Evolutionary conservation across 1,140 invertebrate genomes (phyloP).

Genomic region (Megathymus violae): DNA sequence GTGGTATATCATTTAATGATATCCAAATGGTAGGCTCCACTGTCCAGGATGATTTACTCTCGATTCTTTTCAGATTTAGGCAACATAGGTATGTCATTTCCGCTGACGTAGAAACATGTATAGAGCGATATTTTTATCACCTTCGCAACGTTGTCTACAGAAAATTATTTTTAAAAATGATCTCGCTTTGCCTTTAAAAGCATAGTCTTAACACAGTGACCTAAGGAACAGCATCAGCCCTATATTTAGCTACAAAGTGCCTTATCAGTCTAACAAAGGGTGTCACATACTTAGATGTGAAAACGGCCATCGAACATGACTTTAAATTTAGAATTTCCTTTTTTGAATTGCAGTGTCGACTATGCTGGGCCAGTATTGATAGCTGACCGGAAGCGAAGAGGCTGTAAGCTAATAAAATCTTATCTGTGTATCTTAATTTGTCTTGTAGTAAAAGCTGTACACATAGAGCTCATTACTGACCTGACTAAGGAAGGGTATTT

Average conservation of each 20-base stretch:
- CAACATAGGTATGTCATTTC: constrained; percentile 50
- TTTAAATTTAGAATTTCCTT: constrained; percentile 40
- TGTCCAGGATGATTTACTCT: constrained; percentile 65
- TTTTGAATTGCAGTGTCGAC: constrained; percentile 11
- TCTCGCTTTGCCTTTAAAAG: constrained; percentile 28
- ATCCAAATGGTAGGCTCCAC: constrained; percentile 59
- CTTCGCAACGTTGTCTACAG: constrained; percentile 28
- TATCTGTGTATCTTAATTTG: constrained; percentile 24
- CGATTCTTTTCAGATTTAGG: constrained; percentile 56
- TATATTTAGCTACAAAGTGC: constrained; percentile 58
- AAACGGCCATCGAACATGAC: constrained; percentile 50
- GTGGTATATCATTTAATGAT: constrained; percentile 62
- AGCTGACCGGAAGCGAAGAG: constrained; percentile 19
- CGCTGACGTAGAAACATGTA: constrained; percentile 66
- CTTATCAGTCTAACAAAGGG: constrained; percentile 48
- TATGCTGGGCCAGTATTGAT: constrained; percentile 24
- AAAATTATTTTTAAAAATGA: constrained; percentile 21
- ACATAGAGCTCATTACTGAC: constrained; percentile 20
- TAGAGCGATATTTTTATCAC: constrained; percentile 18
- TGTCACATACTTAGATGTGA: background rate
- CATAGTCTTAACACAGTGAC: constrained; percentile 63
- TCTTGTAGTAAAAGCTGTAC: constrained; percentile 2
- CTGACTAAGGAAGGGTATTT: constrained; percentile 11
- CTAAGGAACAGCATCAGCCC: constrained; percentile 64
- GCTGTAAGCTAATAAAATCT: constrained; percentile 26